Evolutionary conservation across 1,140 invertebrate genomes (phyloP), one percentile per base, ranked within the genome.

Genomic region (Aleiodes sp.): DNA sequence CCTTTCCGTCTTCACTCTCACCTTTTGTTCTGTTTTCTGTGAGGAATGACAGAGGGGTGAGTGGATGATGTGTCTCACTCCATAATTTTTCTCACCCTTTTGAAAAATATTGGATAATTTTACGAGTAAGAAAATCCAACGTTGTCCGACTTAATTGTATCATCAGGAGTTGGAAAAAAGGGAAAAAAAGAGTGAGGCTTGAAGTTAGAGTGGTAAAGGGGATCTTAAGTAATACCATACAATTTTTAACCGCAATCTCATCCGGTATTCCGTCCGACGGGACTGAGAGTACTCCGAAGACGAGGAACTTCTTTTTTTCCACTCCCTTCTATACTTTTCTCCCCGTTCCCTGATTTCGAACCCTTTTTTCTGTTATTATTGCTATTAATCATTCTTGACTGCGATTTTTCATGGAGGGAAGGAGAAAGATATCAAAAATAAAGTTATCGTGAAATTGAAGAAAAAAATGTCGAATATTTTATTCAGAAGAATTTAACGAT

Each of bases 71-170:
- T n/a, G n/a, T n/a, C n/a, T n/a, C 79, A 78, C 71, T 72, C 65
- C 75, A 74, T 77, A 82, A 43, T 84, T 83, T 79, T 82, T 82
- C 81, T 82, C 78, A 80, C 77, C 79, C 78, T 70, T 76, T 73
- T 83, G 82, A 85, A 85, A 86, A 86, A 86, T 85, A 80, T 81
- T 76, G 80, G 79, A 85, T 79, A 84, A 86, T 86, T 85, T 85
- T 84, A 79, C 81, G 75, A 79, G 76, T 79, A 80, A 76, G 79
- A 82, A 84, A 82, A 84, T 80, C 77, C 74, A 75, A 76, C 76
- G 76, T 79, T 80, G 70, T 69, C 72, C 12, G 74, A 76, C 82
- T 86, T 86, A 86, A 86, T 86, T 86, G 85, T 85, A 86, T 86
- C 83, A 86, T 86, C 84, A 86, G 79, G 78, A 81, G 78, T 77